Evolutionary conservation across 1,140 invertebrate species (phyloP).

Genomic region (Pissodes strobi): DNA sequence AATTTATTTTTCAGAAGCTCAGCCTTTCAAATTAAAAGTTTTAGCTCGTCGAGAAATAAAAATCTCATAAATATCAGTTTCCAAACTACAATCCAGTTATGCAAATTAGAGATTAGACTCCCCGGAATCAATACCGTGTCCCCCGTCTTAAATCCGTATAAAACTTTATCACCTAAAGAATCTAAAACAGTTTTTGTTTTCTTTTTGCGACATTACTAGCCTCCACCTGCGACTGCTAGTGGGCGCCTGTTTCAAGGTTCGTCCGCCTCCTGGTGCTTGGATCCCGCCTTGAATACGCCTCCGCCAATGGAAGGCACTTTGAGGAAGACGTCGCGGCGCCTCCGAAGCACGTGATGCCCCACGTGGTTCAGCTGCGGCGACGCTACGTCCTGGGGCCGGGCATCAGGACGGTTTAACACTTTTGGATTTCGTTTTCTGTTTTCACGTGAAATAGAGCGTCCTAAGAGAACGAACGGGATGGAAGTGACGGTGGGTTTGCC

Average conservation of each 20-base stretch:
- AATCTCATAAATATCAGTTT: constrained; percentile 31
- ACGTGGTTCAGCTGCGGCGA: constrained; percentile 39
- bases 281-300: constrained; percentile 46
- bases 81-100: constrained; percentile 31
- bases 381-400: constrained; percentile 24
- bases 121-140: constrained; percentile 20
- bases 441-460: constrained; percentile 9
- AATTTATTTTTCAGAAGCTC: too few relatives aligned
- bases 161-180: constrained; percentile 33
- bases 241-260: constrained; percentile 37
- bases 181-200: constrained; percentile 22
- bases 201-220: constrained; percentile 10
- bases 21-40: too few relatives aligned
- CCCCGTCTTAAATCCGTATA: constrained; percentile 20
- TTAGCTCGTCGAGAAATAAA: constrained; percentile 12
- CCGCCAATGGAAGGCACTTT: constrained; percentile 40
- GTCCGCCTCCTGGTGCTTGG: constrained; percentile 45
- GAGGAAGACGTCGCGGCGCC: constrained; percentile 49
- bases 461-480: neutral
- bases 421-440: constrained; percentile 25
- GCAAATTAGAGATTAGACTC: constrained; percentile 26
- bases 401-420: constrained; percentile 24
- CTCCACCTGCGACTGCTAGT: constrained; percentile 13
- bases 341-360: constrained; percentile 47
- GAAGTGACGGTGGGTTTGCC: constrained; percentile 7